Evolutionary conservation across 2,888 invertebrate genomes (phyloP).

Genomic region (Ormia ochracea): DNA sequence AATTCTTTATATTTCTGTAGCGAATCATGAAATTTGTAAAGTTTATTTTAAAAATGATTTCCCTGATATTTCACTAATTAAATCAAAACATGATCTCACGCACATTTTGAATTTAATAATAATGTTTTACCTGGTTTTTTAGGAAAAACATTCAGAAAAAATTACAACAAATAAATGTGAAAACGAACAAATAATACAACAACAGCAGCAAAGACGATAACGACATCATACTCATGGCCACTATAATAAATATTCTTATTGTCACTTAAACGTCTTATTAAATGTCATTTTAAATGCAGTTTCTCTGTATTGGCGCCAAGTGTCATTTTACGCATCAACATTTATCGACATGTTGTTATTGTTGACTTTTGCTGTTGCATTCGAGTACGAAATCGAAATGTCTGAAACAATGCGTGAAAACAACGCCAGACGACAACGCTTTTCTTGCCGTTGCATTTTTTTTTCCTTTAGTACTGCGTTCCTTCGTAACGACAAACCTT

Average conservation of each 20-base stretch:
- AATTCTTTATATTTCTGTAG: too few relatives aligned
- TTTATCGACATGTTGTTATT: constrained; percentile 57
- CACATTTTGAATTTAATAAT: background rate
- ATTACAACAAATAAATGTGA: constrained; percentile 19
- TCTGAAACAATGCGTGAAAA: constrained; percentile 63
- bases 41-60: background rate
- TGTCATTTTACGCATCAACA: constrained; percentile 67
- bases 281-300: constrained; percentile 66
- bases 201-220: constrained; percentile 35
- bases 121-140: constrained; percentile 24
- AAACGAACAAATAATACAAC: constrained; percentile 5
- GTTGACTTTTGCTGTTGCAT: constrained; percentile 14
- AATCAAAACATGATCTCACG: constrained; percentile 55
- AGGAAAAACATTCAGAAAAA: background rate
- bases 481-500: background rate
- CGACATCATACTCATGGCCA: constrained; percentile 59
- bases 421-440: constrained; percentile 55
- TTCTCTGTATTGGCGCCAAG: constrained; percentile 68
- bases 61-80: constrained; percentile 43
- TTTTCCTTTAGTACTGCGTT: background rate
- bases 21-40: constrained; percentile 27
- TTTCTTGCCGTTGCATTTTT: constrained; percentile 6
- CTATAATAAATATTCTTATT: constrained; percentile 64
- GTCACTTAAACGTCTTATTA: constrained; percentile 68
- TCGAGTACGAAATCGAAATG: constrained; percentile 47